Evolutionary conservation across 2,113 vertebrate species (phyloP).

Genomic region (Electrona antarctica): DNA sequence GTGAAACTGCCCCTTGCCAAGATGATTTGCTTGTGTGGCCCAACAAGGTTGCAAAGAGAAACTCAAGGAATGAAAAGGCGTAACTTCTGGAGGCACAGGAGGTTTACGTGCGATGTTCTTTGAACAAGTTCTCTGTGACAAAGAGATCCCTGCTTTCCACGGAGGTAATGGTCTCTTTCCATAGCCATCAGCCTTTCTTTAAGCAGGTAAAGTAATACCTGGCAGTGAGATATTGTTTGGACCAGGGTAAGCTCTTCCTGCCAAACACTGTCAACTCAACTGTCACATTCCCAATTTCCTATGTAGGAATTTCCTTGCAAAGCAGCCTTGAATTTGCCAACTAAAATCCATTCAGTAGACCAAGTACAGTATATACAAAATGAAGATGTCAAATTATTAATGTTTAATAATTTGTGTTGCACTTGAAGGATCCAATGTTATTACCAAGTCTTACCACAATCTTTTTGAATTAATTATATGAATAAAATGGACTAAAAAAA

Average conservation of each 20-base stretch:
- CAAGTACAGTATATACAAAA: too few species aligned
- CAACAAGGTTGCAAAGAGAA: constrained; percentile 71
- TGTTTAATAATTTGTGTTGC: too few species aligned
- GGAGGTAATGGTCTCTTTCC: constrained; percentile 56
- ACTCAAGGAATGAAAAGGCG: constrained; percentile 77
- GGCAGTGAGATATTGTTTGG: constrained; percentile 71
- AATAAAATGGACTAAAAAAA: too few species aligned
- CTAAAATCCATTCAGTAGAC: too few species aligned
- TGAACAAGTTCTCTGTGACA: constrained; percentile 54
- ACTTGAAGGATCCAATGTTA: too few species aligned
- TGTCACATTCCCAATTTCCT: constrained; percentile 36
- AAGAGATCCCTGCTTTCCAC: constrained; percentile 70
- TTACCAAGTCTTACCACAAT: too few species aligned
- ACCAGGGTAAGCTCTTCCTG: constrained; percentile 58
- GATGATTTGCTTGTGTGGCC: constrained; percentile 53
- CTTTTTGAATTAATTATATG: too few species aligned
- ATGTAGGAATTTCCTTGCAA: too few species aligned
- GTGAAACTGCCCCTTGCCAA: constrained; percentile 48
- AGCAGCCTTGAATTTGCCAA: too few species aligned
- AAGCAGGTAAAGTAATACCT: constrained; percentile 73
- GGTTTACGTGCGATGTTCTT: constrained; percentile 81
- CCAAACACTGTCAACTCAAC: constrained; percentile 51
- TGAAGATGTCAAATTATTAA: too few species aligned
- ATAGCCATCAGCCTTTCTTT: constrained; percentile 67
- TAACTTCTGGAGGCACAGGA: constrained; percentile 67